Percentiles rank a stretch among this genome's conserved stretches.
Evolutionary conservation across 2,113 vertebrate species (phyloP).

Genomic region (Phasianus colchicus): DNA sequence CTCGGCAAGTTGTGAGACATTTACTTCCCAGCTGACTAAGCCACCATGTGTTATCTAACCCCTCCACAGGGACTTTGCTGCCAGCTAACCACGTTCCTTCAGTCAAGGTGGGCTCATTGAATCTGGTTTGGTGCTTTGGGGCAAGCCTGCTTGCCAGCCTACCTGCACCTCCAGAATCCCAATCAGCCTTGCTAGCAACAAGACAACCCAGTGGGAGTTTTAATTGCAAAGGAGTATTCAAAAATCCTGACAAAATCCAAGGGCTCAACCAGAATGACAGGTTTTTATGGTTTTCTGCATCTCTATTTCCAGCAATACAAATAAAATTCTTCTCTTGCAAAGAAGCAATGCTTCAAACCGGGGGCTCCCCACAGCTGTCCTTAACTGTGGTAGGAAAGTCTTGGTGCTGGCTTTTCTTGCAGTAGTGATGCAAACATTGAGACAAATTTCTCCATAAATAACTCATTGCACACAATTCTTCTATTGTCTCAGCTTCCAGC

Average conservation of each 20-base stretch:
- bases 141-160: not conserved
- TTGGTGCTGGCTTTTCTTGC: not conserved
- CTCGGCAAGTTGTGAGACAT: slow-evolving; percentile 52
- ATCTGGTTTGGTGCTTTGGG: not conserved
- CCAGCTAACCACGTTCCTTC: slow-evolving; percentile 18
- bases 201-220: not conserved
- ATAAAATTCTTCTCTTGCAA: not conserved
- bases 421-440: not conserved
- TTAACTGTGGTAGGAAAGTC: not conserved
- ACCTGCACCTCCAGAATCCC: not conserved
- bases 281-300: slow-evolving; percentile 22
- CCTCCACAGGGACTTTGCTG: not conserved
- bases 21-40: slow-evolving; percentile 19
- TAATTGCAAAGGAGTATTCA: not conserved
- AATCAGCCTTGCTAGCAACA: not conserved
- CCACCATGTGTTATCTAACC: not conserved
- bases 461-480: not conserved
- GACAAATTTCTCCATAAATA: slow-evolving; percentile 2
- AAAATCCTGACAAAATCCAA: not conserved
- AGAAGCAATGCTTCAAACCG: not conserved
- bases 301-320: not conserved
- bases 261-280: not conserved
- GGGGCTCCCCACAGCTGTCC: not conserved
- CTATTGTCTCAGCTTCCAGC: not conserved
- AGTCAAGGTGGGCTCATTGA: not conserved